A percentile compares a stretch with the other conserved stretches of the same genome.
phyloP scores from a whole-genome alignment of 1,140 invertebrate species.

The Wiebesia pumilae region DNA sequence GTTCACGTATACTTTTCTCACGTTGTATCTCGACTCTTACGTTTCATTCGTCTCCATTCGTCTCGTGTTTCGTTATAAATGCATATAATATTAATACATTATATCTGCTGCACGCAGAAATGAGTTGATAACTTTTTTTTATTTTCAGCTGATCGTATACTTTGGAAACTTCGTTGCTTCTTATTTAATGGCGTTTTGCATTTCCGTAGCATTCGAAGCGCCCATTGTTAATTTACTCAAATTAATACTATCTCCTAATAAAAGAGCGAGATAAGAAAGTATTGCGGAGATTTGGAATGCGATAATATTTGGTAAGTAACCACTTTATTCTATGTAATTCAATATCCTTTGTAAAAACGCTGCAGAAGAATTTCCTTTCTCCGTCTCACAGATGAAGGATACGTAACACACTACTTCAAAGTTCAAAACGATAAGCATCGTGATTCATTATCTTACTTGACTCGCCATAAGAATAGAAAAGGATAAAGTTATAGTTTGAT shows the following conservation, averaged over 20 bases:
- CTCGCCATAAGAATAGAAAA: background rate
- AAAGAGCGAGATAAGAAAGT: slow-evolving; percentile 62
- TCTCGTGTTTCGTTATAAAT: too few species aligned
- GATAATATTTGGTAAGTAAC: slow-evolving; percentile 35
- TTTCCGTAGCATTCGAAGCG: slow-evolving; percentile 86
- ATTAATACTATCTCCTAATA: slow-evolving; percentile 73
- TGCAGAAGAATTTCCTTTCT: background rate
- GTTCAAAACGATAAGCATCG: background rate
- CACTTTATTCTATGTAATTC: slow-evolving; percentile 16
- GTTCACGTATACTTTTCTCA: too few species aligned
- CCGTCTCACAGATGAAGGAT: slow-evolving; percentile 28
- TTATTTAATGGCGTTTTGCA: slow-evolving; percentile 84
- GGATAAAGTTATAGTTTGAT: background rate
- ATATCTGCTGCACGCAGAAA: too few species aligned
- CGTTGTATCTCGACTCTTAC: too few species aligned
- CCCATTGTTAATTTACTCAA: slow-evolving; percentile 86
- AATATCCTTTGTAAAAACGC: background rate
- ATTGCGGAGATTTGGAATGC: slow-evolving; percentile 17
- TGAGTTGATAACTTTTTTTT: background rate
- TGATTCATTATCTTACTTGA: slow-evolving; percentile 14
- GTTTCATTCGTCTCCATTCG: too few species aligned
- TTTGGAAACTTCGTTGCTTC: slow-evolving; percentile 86
- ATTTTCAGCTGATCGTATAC: slow-evolving; percentile 83
- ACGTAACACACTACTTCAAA: slow-evolving; percentile 1
- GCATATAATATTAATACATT: too few species aligned